Conservation (phyloP, 2,888 invertebrate genomes). For the Eurytoma adleriae region DNA sequence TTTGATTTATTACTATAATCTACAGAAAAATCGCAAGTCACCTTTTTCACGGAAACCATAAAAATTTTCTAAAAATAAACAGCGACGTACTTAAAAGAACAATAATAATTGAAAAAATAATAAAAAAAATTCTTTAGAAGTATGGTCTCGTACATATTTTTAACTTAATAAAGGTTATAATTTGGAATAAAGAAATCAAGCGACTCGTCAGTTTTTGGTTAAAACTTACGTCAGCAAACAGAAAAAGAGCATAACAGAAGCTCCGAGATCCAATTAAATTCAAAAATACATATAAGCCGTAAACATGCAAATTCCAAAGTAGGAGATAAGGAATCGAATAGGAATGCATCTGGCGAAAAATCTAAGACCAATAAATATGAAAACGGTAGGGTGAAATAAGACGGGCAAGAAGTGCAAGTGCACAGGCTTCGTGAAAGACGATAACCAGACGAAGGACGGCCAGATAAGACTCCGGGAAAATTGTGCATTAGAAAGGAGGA, state of each 20-base stretch:
- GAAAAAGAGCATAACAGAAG: not conserved
- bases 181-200: too few relatives aligned
- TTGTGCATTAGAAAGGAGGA: constrained; percentile 36
- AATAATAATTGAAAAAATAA: too few relatives aligned
- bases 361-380: constrained; percentile 38
- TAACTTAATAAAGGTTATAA: too few relatives aligned
- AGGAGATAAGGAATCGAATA: constrained; percentile 32
- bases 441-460: constrained; percentile 37
- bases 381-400: constrained; percentile 14
- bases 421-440: constrained; percentile 10
- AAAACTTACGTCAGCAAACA: too few relatives aligned
- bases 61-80: too few relatives aligned
- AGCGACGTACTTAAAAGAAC: too few relatives aligned
- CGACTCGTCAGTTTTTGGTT: too few relatives aligned
- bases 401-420: constrained; percentile 5
- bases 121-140: too few relatives aligned
- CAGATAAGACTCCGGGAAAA: constrained; percentile 23
- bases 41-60: too few relatives aligned
- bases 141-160: too few relatives aligned
- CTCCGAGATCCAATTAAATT: not conserved
- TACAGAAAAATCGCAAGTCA: too few relatives aligned
- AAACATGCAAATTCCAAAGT: not conserved
- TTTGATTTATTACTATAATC: too few relatives aligned
- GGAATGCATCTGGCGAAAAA: constrained; percentile 29
- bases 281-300: not conserved